A percentile compares a stretch with the other conserved stretches of the same genome.
phyloP scores from a whole-genome alignment of 2,888 invertebrate genomes.

The Diachrysia chrysitis region DNA sequence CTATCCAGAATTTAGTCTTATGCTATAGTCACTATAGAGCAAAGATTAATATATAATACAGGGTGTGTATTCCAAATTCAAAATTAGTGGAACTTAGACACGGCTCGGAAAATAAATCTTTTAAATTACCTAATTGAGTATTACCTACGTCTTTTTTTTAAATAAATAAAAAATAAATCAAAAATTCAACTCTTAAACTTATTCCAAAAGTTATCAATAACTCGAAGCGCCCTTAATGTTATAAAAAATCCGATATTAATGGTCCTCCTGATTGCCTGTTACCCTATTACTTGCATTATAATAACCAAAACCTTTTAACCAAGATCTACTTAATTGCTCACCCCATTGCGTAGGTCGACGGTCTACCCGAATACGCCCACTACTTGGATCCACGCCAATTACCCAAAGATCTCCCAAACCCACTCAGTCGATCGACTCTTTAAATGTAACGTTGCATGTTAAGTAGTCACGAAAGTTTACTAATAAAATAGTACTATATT shows the following conservation, averaged over 20 bases:
- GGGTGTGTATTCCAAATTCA: no score
- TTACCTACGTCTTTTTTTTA: no score
- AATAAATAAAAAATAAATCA: not conserved
- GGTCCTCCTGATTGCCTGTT: slow-evolving; percentile 10
- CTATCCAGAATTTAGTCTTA: no score
- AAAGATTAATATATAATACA: no score
- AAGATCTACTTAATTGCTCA: slow-evolving; percentile 21
- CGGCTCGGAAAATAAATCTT: no score
- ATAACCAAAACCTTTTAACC: slow-evolving; percentile 26
- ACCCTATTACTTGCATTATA: slow-evolving; percentile 9
- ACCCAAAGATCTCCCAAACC: slow-evolving; percentile 42
- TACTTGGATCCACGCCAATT: slow-evolving; percentile 70
- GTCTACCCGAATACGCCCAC: slow-evolving; percentile 58
- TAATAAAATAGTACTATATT: not conserved
- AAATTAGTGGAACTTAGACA: no score
- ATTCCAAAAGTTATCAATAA: not conserved
- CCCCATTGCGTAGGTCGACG: slow-evolving; percentile 31
- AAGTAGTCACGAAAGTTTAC: not conserved
- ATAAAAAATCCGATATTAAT: not conserved
- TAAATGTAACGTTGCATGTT: slow-evolving; percentile 25
- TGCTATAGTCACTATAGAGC: no score
- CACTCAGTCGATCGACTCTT: slow-evolving; percentile 30
- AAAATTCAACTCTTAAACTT: not conserved
- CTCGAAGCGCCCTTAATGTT: not conserved
- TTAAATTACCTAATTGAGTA: no score